These are phyloP conservation scores for Erebia palarica DNA, from an alignment of 2,888 invertebrate species.

Conservation along the genomic window DNA sequence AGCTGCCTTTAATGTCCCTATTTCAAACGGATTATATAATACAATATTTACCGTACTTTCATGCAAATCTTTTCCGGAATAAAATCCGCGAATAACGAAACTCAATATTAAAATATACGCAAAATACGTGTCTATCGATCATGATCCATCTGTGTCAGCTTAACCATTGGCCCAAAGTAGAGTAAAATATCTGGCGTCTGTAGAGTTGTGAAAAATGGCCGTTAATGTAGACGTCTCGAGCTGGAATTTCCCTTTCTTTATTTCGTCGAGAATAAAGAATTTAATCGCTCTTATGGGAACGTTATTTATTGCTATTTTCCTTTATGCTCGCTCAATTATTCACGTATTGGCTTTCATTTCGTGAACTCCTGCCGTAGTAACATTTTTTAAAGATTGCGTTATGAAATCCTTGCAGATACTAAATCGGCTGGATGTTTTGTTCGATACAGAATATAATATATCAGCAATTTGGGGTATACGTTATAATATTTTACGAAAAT, in stretches of 20 bases:
- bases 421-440: conserved; percentile 14
- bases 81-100: conserved; percentile 2
- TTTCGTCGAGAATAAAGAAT: conserved; percentile 60
- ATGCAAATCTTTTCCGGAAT: neutral
- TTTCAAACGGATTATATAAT: too few relatives aligned
- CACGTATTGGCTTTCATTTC: conserved; percentile 26
- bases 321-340: conserved; percentile 44
- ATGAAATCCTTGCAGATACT: conserved; percentile 21
- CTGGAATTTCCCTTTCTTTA: conserved; percentile 55
- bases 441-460: neutral
- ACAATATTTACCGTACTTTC: neutral
- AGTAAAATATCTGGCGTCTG: conserved; percentile 45
- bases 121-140: conserved; percentile 32
- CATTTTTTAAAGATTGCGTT: conserved; percentile 20
- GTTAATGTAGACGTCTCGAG: conserved; percentile 65
- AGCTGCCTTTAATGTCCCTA: too few relatives aligned
- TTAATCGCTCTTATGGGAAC: conserved; percentile 62
- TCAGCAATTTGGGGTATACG: conserved; percentile 10
- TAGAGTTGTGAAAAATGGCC: conserved; percentile 67
- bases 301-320: conserved; percentile 60
- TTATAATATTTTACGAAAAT: conserved; percentile 8
- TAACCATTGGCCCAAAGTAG: conserved; percentile 45
- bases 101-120: conserved; percentile 14
- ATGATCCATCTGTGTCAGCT: conserved; percentile 46
- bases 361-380: conserved; percentile 14